Base-by-base conservation (phyloP, 2,888 invertebrate species). In the Tanytarsus gracilentus region DNA sequence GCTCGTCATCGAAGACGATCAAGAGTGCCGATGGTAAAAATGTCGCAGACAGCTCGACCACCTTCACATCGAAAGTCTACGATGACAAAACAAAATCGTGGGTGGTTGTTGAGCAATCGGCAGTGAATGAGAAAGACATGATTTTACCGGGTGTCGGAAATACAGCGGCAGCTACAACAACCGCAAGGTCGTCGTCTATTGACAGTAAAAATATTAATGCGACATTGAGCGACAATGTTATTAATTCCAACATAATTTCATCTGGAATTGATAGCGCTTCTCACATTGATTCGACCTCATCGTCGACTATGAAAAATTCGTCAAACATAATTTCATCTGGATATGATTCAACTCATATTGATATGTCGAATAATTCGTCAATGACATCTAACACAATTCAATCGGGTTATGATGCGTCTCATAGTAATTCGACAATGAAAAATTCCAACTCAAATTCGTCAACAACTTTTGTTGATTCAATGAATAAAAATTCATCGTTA, bases 61-160 rank as follows among this genome's bases (percentile, higher is more conserved):
- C 63, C n/a, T 65, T 64, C 44, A 65, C 65, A 39, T 63, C 65
- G 4, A 65, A 65, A 59, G 62, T 64, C 21, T 65, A 62, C 59
- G 65, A 65, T 44, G 64, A 64, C 51, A 64, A 65, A 61, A 63
- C 65, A 11, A 64, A 65, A 21, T 63, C 63, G 53, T 65, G 65
- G 65, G 63, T 62, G 59, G 61, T 64, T 30, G 62, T 65, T 50
- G 64, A 65, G 48, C 65, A 65, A 55, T 62, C 65, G 33, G 62
- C 62, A 11, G 63, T 64, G 6, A 65, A 63, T 61, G 64, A 65
- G 58, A 64, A 63, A 21, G 64, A 64, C 62, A 29, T 48, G 26
- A 53, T 58, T 26, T 50, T 62, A 23, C 56, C 62, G 40, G 23
- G 61, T 30, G 27, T 2, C 16, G 40, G 40, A 9, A 52, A 33